These are phyloP conservation scores for Zeugodacus cucurbitae DNA, from an alignment of 1,140 invertebrate genomes.

Conservation along the genomic window DNA sequence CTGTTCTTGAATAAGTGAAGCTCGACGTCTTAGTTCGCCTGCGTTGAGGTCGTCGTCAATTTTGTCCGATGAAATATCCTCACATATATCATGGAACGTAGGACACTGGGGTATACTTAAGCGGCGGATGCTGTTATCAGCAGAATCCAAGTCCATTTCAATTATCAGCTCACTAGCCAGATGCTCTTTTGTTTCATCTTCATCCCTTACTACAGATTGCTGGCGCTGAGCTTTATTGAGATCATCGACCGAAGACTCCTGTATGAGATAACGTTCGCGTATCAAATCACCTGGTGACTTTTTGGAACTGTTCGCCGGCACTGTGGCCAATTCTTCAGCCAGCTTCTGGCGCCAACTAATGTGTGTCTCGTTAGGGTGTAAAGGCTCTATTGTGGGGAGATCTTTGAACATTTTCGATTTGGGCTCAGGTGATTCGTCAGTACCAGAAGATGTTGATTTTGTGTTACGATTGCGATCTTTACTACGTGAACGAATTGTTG, in stretches of 20 bases:
- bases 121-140: conserved; percentile 49
- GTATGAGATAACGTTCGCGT: conserved; percentile 81
- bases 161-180: conserved; percentile 38
- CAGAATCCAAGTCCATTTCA: conserved; percentile 33
- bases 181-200: conserved; percentile 40
- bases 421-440: conserved; percentile 51
- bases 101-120: conserved; percentile 64
- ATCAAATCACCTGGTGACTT: conserved; percentile 78
- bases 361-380: conserved; percentile 50
- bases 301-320: conserved; percentile 63
- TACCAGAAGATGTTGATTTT: neutral
- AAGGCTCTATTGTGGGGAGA: conserved; percentile 47
- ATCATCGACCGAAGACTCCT: conserved; percentile 68
- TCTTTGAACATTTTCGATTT: conserved; percentile 53
- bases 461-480: conserved; percentile 62
- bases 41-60: conserved; percentile 69
- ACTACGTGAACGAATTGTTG: conserved; percentile 72
- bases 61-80: conserved; percentile 68
- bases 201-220: neutral
- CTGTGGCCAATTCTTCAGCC: conserved; percentile 68
- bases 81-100: conserved; percentile 69
- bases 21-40: conserved; percentile 61
- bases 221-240: neutral
- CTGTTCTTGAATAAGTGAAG: conserved; percentile 63
- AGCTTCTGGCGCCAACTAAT: conserved; percentile 72